Conservation (phyloP, 2,888 invertebrate genomes). For the Oscheius sp. region DNA sequence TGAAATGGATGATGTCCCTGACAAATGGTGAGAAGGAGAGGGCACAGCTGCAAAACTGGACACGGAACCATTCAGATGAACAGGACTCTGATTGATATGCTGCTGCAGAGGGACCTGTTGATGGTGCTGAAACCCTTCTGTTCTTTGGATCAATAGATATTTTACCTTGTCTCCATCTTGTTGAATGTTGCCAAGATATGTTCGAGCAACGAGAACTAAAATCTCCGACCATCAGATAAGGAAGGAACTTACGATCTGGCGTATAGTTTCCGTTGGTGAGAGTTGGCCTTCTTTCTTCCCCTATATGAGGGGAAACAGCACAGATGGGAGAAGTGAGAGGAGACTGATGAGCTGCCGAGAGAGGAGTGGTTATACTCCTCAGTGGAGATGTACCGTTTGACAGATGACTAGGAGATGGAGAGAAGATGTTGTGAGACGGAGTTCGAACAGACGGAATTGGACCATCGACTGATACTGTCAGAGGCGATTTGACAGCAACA, state of each 20-base stretch:
- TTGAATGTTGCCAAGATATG: too few species aligned
- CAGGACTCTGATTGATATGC: neutral
- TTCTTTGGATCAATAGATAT: too few species aligned
- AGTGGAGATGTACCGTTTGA: constrained; percentile 11
- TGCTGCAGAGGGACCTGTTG: neutral
- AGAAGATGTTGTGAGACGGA: constrained; percentile 2
- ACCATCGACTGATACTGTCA: constrained; percentile 9
- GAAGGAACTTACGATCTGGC: neutral
- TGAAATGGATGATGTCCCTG: constrained; percentile 2
- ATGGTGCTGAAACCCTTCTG: neutral
- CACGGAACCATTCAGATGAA: neutral
- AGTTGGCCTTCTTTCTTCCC: too few species aligned
- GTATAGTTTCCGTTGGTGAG: neutral
- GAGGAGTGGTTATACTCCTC: neutral
- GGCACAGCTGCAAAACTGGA: constrained; percentile 8
- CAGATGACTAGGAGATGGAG: neutral
- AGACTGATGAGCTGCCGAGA: neutral
- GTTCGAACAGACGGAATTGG: neutral
- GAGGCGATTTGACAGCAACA: constrained; percentile 12
- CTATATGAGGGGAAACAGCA: too few species aligned
- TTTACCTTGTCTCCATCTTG: neutral
- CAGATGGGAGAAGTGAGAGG: constrained; percentile 20
- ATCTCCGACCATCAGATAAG: neutral
- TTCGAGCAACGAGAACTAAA: too few species aligned
- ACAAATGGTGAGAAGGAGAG: neutral